These are phyloP conservation scores for Galeruca laticollis DNA, from an alignment of 2,888 invertebrate genomes.

Conservation along the genomic window DNA sequence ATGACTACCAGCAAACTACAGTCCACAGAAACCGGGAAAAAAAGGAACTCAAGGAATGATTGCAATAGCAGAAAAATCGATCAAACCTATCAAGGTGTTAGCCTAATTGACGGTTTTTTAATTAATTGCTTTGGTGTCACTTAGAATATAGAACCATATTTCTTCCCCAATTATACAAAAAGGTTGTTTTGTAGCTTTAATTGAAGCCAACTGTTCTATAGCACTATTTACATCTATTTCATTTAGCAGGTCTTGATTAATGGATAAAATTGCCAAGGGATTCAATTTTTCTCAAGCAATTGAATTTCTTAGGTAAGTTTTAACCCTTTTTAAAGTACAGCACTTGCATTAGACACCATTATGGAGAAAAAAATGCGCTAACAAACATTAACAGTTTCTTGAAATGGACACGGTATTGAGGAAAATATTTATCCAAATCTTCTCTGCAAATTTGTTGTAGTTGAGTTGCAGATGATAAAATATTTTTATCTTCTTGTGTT, in stretches of 20 bases:
- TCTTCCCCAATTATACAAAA: too few relatives aligned
- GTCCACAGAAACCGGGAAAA: too few relatives aligned
- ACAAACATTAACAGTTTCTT: constrained; percentile 31
- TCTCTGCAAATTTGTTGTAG: constrained; percentile 5
- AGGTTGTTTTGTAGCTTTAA: too few relatives aligned
- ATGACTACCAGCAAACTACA: too few relatives aligned
- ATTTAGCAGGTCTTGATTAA: constrained; percentile 9
- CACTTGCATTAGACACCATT: constrained; percentile 5
- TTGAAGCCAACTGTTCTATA: constrained; percentile 49
- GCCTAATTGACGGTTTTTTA: too few relatives aligned
- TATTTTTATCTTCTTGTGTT: constrained; percentile 7
- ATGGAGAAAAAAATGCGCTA: constrained; percentile 13
- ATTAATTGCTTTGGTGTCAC: too few relatives aligned
- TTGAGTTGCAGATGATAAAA: constrained; percentile 14
- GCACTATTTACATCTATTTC: neutral
- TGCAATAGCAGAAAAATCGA: too few relatives aligned
- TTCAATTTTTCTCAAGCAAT: constrained; percentile 8
- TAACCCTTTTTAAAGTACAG: constrained; percentile 1
- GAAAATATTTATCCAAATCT: constrained; percentile 30
- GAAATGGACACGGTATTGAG: constrained; percentile 27
- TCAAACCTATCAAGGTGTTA: too few relatives aligned
- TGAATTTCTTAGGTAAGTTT: constrained; percentile 17
- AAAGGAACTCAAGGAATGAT: too few relatives aligned
- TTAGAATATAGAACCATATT: too few relatives aligned
- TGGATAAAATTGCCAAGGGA: constrained; percentile 12